Conservation (phyloP, 2,797 vertebrate species). For the Gymnoscopelus braueri region DNA sequence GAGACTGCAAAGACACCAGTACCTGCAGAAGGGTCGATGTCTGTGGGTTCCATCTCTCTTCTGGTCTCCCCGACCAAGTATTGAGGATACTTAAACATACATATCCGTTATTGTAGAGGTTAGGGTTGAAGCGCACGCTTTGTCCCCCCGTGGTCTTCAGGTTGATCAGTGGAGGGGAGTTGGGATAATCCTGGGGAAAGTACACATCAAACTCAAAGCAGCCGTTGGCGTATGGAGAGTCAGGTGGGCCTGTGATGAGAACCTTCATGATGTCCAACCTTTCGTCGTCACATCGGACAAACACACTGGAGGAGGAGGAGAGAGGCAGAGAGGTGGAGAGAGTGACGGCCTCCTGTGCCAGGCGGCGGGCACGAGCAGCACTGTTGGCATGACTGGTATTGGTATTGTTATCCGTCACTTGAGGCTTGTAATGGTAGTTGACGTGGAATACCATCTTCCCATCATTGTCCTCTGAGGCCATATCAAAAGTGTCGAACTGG, state of each 20-base stretch:
- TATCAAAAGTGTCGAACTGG: slow-evolving; percentile 98
- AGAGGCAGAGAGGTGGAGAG: slow-evolving; percentile 97
- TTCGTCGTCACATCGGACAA: slow-evolving; percentile 97
- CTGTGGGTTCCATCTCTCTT: slow-evolving; percentile 99
- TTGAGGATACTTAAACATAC: slow-evolving; percentile 81
- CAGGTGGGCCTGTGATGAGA: slow-evolving; percentile 96
- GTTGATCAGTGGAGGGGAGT: slow-evolving; percentile 97
- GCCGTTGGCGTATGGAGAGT: slow-evolving; percentile 97
- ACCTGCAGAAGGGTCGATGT: slow-evolving; percentile 99
- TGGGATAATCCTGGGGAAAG: slow-evolving; percentile 99
- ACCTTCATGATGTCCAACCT: slow-evolving; percentile 99
- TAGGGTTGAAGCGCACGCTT: slow-evolving; percentile 98
- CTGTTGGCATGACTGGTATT: slow-evolving; percentile 97
- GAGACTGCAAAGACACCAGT: slow-evolving; percentile 96
- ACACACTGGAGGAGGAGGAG: slow-evolving; percentile 96
- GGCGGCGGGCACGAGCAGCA: slow-evolving; percentile 92
- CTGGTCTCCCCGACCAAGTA: slow-evolving; percentile 99
- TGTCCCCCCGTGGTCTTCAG: slow-evolving; percentile 98
- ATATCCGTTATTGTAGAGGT: slow-evolving; percentile 99
- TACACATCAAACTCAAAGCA: slow-evolving; percentile 99
- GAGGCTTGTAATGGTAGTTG: slow-evolving; percentile 99
- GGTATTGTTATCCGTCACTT: slow-evolving; percentile 84
- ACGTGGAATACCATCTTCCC: slow-evolving; percentile 97
- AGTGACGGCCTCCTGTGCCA: slow-evolving; percentile 97
- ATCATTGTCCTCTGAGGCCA: slow-evolving; percentile 97